Evolutionary conservation across 2,888 invertebrate species (phyloP), one percentile per base, ranked within the genome.

Genomic region (Philopedon plagiatum): DNA sequence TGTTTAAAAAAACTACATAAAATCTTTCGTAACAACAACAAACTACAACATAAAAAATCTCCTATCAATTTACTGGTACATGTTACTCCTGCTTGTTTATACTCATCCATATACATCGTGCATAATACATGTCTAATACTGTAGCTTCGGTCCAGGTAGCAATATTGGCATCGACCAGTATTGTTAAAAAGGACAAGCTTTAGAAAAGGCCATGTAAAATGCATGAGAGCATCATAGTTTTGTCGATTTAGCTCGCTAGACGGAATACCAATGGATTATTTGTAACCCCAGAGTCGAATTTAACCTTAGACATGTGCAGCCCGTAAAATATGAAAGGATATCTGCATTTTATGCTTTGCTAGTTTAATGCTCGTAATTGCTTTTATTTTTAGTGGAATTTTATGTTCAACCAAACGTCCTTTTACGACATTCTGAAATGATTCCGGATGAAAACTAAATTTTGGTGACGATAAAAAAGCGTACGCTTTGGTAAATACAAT

Each of bases 201-300:
- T 15, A 26, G 41, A 60, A 60, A 46, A 60, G 67, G 60, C 11
- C 37, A 51, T 67, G 60, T 67, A 67, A 67, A 67, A 67, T 67
- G 67, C 67, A 60, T 57, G 57, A 66, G 58, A 32, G 49, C 51
- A 51, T 64, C 56, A 54, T 41, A 64, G 41, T 64, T 39, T 60
- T 51, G 49, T 60, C 49, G 58, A 67, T 67, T 67, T 67, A 23
- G 51, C 37, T 60, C 26, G 39, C 60, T 23, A 19, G 39, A 18
- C 29, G 23, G 67, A 67, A 67, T 67, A 61, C 58, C 60, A 67
- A 67, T 67, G 51, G 67, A 60, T 67, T 67, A 67, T 67, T 67
- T 67, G 67, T 67, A 67, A 60, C 60, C 63, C 51, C 60, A 18
- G 26, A 39, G 21, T 51, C 37, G 51, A 49, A 9, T 67, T 46